Percentiles rank a stretch among this genome's conserved stretches.
These are phyloP conservation scores for Mirounga angustirostris DNA, from an alignment of 2,113 vertebrate species.

Conservation along the genomic window DNA sequence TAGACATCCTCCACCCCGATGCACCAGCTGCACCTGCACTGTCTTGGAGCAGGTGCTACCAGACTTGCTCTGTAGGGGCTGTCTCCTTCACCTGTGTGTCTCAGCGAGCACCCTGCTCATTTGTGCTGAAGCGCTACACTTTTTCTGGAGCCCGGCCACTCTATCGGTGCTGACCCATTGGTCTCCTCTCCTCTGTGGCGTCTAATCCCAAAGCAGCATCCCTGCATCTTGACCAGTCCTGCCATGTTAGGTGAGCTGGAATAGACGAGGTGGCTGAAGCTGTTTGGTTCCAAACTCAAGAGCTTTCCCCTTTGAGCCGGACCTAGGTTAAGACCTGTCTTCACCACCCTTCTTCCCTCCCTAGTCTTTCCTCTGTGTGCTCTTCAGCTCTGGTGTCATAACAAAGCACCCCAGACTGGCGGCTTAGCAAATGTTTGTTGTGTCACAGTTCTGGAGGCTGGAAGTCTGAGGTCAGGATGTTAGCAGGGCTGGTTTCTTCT, in stretches of 20 bases:
- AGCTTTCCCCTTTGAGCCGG: not conserved
- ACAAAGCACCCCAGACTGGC: not conserved
- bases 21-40: rapidly evolving
- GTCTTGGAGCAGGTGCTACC: not conserved
- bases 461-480: not conserved
- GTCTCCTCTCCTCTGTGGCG: not conserved
- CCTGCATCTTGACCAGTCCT: too few relatives aligned
- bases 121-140: not conserved
- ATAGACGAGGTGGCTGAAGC: not conserved
- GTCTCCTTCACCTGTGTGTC: not conserved
- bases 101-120: not conserved
- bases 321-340: not conserved
- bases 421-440: not conserved
- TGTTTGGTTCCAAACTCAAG: not conserved
- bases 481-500: not conserved
- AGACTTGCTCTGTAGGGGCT: not conserved
- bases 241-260: not conserved
- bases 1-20: rapidly evolving
- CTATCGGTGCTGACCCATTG: too few relatives aligned
- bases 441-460: not conserved
- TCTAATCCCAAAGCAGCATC: not conserved
- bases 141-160: not conserved
- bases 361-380: not conserved
- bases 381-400: not conserved
- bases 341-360: not conserved